Conservation (phyloP, 2,113 vertebrate genomes). For the Elephas maximus region DNA sequence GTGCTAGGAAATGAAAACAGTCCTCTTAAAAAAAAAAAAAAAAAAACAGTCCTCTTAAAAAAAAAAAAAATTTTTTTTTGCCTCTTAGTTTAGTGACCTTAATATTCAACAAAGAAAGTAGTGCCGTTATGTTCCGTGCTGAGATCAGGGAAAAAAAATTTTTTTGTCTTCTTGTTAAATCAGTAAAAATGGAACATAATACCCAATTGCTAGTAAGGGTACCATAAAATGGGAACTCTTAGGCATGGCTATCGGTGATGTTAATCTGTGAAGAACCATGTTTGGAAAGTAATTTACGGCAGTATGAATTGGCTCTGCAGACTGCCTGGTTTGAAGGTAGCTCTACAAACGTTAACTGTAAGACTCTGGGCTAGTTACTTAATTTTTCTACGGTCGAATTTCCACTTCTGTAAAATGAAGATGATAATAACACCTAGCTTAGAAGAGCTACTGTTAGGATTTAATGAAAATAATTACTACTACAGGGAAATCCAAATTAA, state of each 20-base stretch:
- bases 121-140: not conserved
- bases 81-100: not conserved
- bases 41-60: too few species aligned
- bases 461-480: not conserved
- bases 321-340: rapidly evolving
- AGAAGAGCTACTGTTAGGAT: not conserved
- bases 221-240: not conserved
- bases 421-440: not conserved
- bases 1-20: not conserved
- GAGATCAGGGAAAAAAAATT: not conserved
- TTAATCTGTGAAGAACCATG: not conserved
- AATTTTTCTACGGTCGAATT: not conserved
- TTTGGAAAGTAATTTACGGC: not conserved
- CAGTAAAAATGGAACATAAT: not conserved
- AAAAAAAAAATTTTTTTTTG: too few species aligned
- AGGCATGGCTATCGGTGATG: not conserved
- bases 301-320: not conserved
- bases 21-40: too few species aligned
- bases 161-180: not conserved
- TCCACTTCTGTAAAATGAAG: not conserved
- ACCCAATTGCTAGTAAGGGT: not conserved
- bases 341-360: not conserved
- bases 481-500: slow-evolving; percentile 27
- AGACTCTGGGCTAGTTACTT: too few species aligned
- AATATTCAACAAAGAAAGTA: slow-evolving; percentile 29